Evolutionary conservation across 2,888 invertebrate genomes (phyloP).

Genomic region (Tryphoninae sp.): DNA sequence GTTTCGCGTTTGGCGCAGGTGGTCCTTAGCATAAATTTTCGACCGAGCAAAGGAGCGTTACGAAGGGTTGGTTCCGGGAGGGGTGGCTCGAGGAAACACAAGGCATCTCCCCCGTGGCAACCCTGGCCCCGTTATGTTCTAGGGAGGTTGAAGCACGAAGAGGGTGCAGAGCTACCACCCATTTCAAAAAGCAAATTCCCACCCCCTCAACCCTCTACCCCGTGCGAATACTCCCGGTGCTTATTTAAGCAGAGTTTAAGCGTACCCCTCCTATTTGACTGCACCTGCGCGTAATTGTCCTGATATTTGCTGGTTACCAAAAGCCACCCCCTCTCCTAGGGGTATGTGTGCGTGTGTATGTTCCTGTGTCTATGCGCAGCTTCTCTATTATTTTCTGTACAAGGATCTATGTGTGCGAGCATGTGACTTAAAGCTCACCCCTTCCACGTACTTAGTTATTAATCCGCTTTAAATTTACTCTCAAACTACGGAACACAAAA

Average conservation of each 20-base stretch:
- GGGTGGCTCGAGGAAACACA: background rate
- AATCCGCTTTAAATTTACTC: constrained; percentile 70
- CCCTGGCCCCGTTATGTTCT: background rate
- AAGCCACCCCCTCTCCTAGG: background rate
- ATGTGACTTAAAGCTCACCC: constrained; percentile 12
- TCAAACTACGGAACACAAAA: background rate
- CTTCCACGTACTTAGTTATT: constrained; percentile 66
- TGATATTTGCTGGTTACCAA: constrained; percentile 70
- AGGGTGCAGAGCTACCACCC: constrained; percentile 11
- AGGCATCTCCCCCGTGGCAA: constrained; percentile 51
- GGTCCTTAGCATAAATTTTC: constrained; percentile 67
- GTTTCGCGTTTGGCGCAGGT: constrained; percentile 68
- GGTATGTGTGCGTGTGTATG: background rate
- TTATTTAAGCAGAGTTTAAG: constrained; percentile 76
- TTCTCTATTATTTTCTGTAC: background rate
- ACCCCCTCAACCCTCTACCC: constrained; percentile 10
- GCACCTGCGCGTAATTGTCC: constrained; percentile 75
- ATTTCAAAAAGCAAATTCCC: constrained; percentile 34
- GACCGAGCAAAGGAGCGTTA: constrained; percentile 54
- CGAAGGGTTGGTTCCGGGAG: constrained; percentile 45
- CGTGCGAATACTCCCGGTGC: constrained; percentile 38
- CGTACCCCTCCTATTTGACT: constrained; percentile 65
- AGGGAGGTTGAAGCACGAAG: constrained; percentile 14
- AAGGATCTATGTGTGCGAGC: background rate
- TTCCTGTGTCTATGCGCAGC: background rate